These are phyloP conservation scores for Muraenolepis orangiensis DNA, from an alignment of 2,797 vertebrate genomes.

Conservation along the genomic window DNA sequence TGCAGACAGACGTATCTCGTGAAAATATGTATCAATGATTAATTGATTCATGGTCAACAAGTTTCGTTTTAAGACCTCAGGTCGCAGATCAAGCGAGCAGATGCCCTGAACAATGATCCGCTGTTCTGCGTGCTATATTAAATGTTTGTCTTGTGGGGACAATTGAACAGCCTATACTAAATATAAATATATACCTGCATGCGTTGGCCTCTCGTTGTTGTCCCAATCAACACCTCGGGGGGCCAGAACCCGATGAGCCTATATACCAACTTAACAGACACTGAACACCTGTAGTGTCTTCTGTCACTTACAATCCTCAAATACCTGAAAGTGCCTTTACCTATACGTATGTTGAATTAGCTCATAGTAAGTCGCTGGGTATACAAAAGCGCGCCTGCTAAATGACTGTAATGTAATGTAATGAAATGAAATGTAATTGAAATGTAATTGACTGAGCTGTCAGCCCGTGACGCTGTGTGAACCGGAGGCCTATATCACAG, in stretches of 20 bases:
- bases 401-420: too few relatives aligned
- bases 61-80: conserved; percentile 5
- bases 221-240: background rate
- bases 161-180: background rate
- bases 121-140: background rate
- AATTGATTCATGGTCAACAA: conserved; percentile 18
- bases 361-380: too few relatives aligned
- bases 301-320: too few relatives aligned
- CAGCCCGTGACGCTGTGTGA: too few relatives aligned
- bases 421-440: too few relatives aligned
- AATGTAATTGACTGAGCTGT: too few relatives aligned
- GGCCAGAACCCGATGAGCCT: background rate
- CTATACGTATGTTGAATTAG: too few relatives aligned
- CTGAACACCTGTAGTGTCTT: too few relatives aligned
- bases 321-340: too few relatives aligned
- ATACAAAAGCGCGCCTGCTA: too few relatives aligned
- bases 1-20: conserved; percentile 3
- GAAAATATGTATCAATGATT: conserved; percentile 16
- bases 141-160: background rate
- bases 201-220: background rate
- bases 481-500: too few relatives aligned
- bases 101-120: background rate
- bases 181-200: background rate
- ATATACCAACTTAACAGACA: too few relatives aligned
- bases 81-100: background rate